Evolutionary conservation across 2,888 invertebrate species (phyloP), one percentile per base, ranked within the genome.

Genomic region (Allolobophora icterica): DNA sequence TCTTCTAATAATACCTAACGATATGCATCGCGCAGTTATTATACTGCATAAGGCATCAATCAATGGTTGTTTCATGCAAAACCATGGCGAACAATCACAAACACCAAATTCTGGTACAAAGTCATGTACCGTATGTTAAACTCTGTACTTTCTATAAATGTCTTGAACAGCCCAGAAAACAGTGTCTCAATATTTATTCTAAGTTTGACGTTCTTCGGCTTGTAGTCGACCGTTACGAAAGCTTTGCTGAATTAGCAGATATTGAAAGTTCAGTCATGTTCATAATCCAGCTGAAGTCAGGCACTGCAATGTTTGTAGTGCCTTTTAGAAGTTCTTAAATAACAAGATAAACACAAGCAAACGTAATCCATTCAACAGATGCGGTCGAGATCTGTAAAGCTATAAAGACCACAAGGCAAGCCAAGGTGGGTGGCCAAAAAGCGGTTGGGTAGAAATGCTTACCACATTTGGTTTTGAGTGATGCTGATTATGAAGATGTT

Each of bases 391-490:
- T 71, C n/a, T 71, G 71, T 71, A n/a, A 71, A 6, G 1, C 21
- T 52, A 21, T 71, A n/a, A n/a, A 30, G 3, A n/a, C n/a, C 71
- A 71, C 30, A 71, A n/a, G 30, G 71, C 71, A 71, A 52, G 24
- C 24, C 24, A 52, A n/a, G 71, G 8, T n/a, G 11, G n/a, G 11
- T 71, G n/a, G n/a, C 30, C n/a, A 30, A n/a, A n/a, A 11, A 0
- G 0, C 0, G 8, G 1, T n/a, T 71, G n/a, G n/a, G 71, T 71
- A 83, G 42, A 71, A 45, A 33, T 42, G 94, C 94, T 94, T 93
- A 95, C 95, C 92, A 95, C 94, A 92, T 95, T 95, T 24, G 95
- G 95, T 92, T 95, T 95, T 84, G 95, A 94, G 93, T 95, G 95
- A 91, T 95, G 95, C 92, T 95, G 95, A 91, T 94, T 95, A 92